Evolutionary conservation across 2,888 invertebrate genomes (phyloP).

Genomic region (Drosophila gaucha): DNA sequence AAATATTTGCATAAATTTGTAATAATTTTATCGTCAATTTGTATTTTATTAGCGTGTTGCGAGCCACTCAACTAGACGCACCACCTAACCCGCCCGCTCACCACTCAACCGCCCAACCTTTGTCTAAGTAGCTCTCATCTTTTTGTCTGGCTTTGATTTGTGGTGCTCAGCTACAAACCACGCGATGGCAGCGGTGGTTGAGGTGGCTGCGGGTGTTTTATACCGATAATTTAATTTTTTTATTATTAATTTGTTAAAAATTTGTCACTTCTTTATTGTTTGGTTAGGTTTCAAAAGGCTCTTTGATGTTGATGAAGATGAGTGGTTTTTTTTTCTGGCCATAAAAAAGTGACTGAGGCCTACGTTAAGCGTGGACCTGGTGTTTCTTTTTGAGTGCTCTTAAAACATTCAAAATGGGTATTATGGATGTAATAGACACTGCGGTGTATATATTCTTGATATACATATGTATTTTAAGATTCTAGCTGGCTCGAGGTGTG

Average conservation of each 20-base stretch:
- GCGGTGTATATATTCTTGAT: no score
- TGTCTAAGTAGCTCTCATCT: conserved; percentile 43
- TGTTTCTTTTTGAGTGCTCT: no score
- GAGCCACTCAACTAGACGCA: conserved; percentile 53
- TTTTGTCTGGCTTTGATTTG: conserved; percentile 63
- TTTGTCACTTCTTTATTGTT: conserved; percentile 69
- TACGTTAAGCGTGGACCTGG: no score
- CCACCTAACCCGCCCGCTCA: conserved; percentile 24
- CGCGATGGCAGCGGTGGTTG: conserved; percentile 33
- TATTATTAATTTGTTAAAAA: conserved; percentile 75
- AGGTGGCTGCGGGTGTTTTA: conserved; percentile 40
- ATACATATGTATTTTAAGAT: no score
- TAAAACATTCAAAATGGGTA: no score
- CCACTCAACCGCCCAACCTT: conserved; percentile 15
- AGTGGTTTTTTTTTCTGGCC: conserved; percentile 22
- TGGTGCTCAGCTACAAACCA: conserved; percentile 55
- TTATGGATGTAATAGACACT: no score
- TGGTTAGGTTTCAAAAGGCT: conserved; percentile 10
- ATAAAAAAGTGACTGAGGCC: no score
- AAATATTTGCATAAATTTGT: conserved; percentile 84
- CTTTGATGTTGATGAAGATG: conserved; percentile 49
- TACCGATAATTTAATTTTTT: conserved; percentile 45
- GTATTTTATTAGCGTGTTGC: conserved; percentile 82
- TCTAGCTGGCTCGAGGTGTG: no score
- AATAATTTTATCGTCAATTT: conserved; percentile 83